These are phyloP conservation scores for Crotalus horridus DNA, from an alignment of 2,113 vertebrate species.

Conservation along the genomic window DNA sequence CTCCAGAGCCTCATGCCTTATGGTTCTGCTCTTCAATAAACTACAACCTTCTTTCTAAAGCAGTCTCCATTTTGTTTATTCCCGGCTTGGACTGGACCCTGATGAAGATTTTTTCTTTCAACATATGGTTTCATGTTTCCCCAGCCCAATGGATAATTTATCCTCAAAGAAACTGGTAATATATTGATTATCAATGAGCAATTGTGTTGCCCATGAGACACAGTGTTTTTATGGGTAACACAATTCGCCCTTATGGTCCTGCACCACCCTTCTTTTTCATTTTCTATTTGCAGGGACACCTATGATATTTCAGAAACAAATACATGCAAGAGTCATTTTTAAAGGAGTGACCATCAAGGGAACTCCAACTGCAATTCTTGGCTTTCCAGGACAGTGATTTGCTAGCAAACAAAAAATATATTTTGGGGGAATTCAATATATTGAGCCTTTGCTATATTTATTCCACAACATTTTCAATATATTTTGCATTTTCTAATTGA, in stretches of 20 bases:
- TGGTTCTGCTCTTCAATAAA: too few relatives aligned
- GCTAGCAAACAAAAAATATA: conserved; percentile 45
- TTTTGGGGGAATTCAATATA: conserved; percentile 36
- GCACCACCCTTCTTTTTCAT: background rate
- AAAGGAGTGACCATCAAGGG: background rate
- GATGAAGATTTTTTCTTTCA: too few relatives aligned
- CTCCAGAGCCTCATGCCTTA: too few relatives aligned
- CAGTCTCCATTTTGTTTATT: too few relatives aligned
- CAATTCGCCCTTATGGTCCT: background rate
- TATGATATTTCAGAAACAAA: conserved; percentile 36
- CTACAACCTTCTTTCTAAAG: too few relatives aligned
- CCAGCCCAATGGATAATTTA: background rate
- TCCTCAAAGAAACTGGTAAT: conserved; percentile 39
- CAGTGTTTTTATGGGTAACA: background rate
- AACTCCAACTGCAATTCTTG: conserved; percentile 20
- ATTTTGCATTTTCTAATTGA: conserved; percentile 69
- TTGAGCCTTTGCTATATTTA: conserved; percentile 39
- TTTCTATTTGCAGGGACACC: conserved; percentile 31
- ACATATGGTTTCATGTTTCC: background rate
- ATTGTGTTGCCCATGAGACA: conserved; percentile 34
- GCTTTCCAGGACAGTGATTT: conserved; percentile 40
- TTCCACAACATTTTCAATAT: conserved; percentile 34
- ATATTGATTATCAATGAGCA: conserved; percentile 69
- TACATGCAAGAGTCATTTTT: background rate
- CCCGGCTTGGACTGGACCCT: too few relatives aligned